Base-by-base conservation (phyloP, 92 coral and sea anemone genomes). In the Epizoanthus ramosus region DNA sequence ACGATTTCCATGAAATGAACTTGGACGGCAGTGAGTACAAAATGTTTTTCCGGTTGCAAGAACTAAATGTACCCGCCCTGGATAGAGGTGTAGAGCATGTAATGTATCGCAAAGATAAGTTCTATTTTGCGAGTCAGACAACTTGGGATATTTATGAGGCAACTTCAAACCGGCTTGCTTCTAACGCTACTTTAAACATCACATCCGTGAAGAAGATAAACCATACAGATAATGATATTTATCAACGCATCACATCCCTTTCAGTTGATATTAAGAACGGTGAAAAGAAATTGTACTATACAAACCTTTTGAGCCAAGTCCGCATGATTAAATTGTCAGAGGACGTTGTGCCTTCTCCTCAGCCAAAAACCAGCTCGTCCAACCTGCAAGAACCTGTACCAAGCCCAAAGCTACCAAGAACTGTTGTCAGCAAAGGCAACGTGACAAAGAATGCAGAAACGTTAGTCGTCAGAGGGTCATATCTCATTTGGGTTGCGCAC, bases 401-500 rank as follows among this genome's bases (percentile, higher is more conserved):
- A 0, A 3, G 8, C 21, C 16, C 12, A 16, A 28, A 2, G 19
- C 14, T 39, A 60, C 4, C 83, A 31, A 79, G 54, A 23, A 18
- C 17, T 2, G 73, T 79, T 6, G 24, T 58, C 22, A 61, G 56
- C 43, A 43, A 53, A 50, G 41, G 69, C 16, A 18, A 63, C 17
- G 66, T 28, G 21, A 79, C 66, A 10, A 57, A 63, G 4, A 23
- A 35, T n/a, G 41, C 63, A n/a, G 25, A 15, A 37, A 4, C 70
- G 33, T 28, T 79, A 12, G 73, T 69, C 9, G 83, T 60, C 14
- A 52, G 52, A 6, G 69, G 71, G 33, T 13, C 15, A 23, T 79
- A 79, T 61, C 74, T 79, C 19, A 24, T 79, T 28, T 79, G 83
- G 83, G 24, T 69, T 8, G 83, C 47, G 9, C 5, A 69, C 21